phyloP scores from a whole-genome alignment of 2,888 invertebrate genomes.

The Parelbella ahira region DNA sequence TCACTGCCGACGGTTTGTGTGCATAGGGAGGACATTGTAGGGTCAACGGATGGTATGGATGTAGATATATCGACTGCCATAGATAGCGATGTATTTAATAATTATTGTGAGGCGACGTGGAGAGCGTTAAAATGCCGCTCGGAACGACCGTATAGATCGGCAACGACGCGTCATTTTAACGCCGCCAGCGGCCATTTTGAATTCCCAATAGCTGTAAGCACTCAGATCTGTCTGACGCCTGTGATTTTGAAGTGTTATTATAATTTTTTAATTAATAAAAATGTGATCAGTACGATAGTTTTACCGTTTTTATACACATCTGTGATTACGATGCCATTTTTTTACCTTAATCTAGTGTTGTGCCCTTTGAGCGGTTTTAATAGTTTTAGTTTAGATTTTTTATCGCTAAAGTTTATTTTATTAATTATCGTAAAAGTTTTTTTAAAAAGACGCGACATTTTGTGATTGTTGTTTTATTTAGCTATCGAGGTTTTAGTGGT shows the following conservation, averaged over 20 bases:
- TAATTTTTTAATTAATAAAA: constrained; percentile 52
- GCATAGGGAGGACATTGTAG: constrained; percentile 15
- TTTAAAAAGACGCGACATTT: constrained; percentile 13
- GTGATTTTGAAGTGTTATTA: constrained; percentile 67
- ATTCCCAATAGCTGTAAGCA: constrained; percentile 62
- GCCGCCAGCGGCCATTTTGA: constrained; percentile 37
- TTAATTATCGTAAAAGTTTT: constrained; percentile 26
- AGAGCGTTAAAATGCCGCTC: constrained; percentile 35
- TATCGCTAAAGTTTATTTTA: constrained; percentile 29
- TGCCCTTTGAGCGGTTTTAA: constrained; percentile 53
- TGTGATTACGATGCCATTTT: constrained; percentile 73
- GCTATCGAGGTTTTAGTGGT: constrained; percentile 35
- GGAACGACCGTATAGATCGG: constrained; percentile 1
- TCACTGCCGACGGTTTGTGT: too few species aligned
- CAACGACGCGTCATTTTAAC: constrained; percentile 30
- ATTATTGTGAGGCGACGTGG: constrained; percentile 22
- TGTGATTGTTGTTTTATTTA: constrained; percentile 31
- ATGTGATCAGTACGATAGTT: constrained; percentile 63
- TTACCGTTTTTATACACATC: constrained; percentile 58
- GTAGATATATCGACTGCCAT: constrained; percentile 28
- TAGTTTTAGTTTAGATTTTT: constrained; percentile 51
- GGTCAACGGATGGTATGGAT: constrained; percentile 20
- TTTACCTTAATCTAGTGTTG: constrained; percentile 40
- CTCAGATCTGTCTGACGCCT: constrained; percentile 56
- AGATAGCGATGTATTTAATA: constrained; percentile 25